Evolutionary conservation across 1,140 invertebrate species (phyloP).

Genomic region (Tachypleus tridentatus): DNA sequence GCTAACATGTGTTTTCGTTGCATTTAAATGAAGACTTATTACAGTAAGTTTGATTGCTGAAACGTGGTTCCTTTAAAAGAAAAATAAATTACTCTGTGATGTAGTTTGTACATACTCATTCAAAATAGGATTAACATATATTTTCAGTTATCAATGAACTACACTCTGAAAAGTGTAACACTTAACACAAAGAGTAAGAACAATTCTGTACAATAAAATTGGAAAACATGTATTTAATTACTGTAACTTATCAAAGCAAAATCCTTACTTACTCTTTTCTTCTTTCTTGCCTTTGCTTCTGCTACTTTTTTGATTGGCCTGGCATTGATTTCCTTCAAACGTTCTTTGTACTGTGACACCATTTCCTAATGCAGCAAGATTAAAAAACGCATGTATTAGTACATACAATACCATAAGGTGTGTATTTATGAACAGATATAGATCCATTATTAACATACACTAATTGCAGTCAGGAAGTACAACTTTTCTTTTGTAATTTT

Average conservation of each 20-base stretch:
- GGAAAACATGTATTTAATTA: not conserved
- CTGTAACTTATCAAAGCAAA: not conserved
- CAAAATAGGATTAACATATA: too few species aligned
- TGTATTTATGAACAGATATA: not conserved
- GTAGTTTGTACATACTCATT: too few species aligned
- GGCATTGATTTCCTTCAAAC: conserved; percentile 74
- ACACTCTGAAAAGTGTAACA: not conserved
- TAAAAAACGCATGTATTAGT: not conserved
- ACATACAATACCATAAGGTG: conserved; percentile 3
- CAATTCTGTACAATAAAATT: conserved; percentile 2
- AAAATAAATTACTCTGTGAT: too few species aligned
- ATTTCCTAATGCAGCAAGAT: conserved; percentile 32
- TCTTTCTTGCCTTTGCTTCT: conserved; percentile 96
- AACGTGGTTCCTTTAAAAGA: too few species aligned
- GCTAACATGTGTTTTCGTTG: too few species aligned
- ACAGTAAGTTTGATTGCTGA: too few species aligned
- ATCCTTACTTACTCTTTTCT: conserved; percentile 52
- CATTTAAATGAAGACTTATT: too few species aligned
- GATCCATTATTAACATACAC: not conserved
- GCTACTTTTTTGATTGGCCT: conserved; percentile 95
- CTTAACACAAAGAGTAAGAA: conserved; percentile 7
- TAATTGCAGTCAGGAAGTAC: not conserved
- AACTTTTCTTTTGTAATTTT: too few species aligned
- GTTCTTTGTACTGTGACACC: conserved; percentile 41
- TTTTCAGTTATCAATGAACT: too few species aligned